A percentile compares a stretch with the other conserved stretches of the same genome.
These are phyloP conservation scores for Telmatherina bonti DNA, from an alignment of 2,797 vertebrate species.

Conservation along the genomic window DNA sequence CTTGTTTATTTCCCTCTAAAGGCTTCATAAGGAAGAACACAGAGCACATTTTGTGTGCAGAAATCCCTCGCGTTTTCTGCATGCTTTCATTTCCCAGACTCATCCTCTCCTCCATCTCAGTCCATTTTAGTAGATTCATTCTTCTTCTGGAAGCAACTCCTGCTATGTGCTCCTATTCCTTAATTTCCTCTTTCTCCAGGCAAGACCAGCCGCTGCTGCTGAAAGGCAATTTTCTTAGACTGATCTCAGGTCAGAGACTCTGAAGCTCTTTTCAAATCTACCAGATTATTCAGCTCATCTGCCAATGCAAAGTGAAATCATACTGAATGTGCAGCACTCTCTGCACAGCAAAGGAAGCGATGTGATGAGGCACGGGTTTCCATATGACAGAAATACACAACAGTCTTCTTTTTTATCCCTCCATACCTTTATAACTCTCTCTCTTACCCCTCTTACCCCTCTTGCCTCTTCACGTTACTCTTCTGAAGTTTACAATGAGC, in stretches of 20 bases:
- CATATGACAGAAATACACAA: not conserved
- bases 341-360: not conserved
- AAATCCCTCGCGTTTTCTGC: not conserved
- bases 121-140: constrained; percentile 21
- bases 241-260: constrained; percentile 4
- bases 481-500: constrained; percentile 65
- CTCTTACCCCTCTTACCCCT: not conserved
- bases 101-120: constrained; percentile 5
- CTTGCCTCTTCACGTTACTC: constrained; percentile 9
- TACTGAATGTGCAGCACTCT: not conserved
- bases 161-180: constrained; percentile 5
- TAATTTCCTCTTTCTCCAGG: constrained; percentile 48
- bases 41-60: not conserved
- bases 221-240: constrained; percentile 13
- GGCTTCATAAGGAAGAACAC: not conserved
- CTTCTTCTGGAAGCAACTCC: constrained; percentile 11
- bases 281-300: constrained; percentile 15
- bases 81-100: not conserved
- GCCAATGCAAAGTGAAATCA: not conserved
- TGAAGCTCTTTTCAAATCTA: constrained; percentile 28
- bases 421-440: not conserved
- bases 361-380: not conserved
- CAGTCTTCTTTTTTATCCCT: constrained; percentile 7
- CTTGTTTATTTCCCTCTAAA: not conserved
- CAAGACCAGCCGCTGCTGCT: constrained; percentile 33